A percentile compares a stretch with the other conserved stretches of the same genome.
These are phyloP conservation scores for Carabus problematicus DNA, from an alignment of 2,888 invertebrate species.

Conservation along the genomic window DNA sequence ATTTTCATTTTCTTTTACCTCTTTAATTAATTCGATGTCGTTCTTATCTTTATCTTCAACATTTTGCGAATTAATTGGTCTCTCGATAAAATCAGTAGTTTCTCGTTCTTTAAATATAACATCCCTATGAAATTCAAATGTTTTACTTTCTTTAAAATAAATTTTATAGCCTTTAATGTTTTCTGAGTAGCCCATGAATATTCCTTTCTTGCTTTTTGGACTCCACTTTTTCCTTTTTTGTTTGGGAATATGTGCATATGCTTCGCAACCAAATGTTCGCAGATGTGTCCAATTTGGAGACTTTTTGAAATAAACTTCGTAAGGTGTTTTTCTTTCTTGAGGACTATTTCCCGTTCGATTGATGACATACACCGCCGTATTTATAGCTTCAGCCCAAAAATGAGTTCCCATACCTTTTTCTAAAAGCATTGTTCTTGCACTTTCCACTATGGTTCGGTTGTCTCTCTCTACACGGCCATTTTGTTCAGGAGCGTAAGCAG, in stretches of 20 bases:
- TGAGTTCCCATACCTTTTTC: slow-evolving; percentile 3
- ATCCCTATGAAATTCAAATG: slow-evolving; percentile 43
- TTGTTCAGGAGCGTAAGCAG: slow-evolving; percentile 50
- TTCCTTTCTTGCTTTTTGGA: slow-evolving; percentile 46
- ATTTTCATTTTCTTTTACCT: slow-evolving; percentile 27
- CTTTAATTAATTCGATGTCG: slow-evolving; percentile 39
- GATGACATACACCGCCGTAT: slow-evolving; percentile 28
- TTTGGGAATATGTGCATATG: slow-evolving; percentile 50
- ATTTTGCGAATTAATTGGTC: not conserved
- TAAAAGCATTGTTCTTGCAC: slow-evolving; percentile 27
- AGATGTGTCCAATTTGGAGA: too few relatives aligned
- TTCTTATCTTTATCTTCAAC: slow-evolving; percentile 16
- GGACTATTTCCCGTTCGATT: slow-evolving; percentile 37
- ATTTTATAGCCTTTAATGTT: slow-evolving; percentile 48
- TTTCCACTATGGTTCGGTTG: slow-evolving; percentile 28
- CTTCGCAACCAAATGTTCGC: slow-evolving; percentile 50
- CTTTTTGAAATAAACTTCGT: slow-evolving; percentile 50
- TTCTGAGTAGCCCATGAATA: slow-evolving; percentile 49
- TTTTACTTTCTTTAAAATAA: slow-evolving; percentile 43
- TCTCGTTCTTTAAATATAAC: slow-evolving; percentile 42
- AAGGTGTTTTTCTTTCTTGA: slow-evolving; percentile 48
- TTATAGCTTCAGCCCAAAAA: slow-evolving; percentile 35
- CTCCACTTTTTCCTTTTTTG: slow-evolving; percentile 43
- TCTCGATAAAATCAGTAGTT: slow-evolving; percentile 6
- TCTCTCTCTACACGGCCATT: slow-evolving; percentile 46